Base-by-base conservation (phyloP, 1,140 invertebrate genomes). In the Drosophila ficusphila region DNA sequence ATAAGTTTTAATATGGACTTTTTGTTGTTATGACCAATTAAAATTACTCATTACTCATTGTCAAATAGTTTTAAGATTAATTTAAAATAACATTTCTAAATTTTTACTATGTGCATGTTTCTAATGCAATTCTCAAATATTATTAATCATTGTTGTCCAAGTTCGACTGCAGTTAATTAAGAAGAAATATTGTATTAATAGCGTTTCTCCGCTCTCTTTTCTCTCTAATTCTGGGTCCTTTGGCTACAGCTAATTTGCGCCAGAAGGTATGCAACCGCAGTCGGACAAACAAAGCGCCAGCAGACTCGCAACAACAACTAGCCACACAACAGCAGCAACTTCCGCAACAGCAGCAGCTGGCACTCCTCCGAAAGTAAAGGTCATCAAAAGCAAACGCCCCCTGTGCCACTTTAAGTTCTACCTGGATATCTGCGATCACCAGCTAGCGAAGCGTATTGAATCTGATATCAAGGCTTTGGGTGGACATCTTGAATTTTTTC, bases 381-480 rank as follows among this genome's bases (percentile, higher is more conserved):
- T 91, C 60, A 81, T 92, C 57, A 93, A 91, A 72, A 92, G 93
- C 67, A 90, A 92, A 29, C 93, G 93, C 77, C 93, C 93, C 39
- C 91, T 94, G 72, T 91, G 92, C 53, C 94, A 93, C 79, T 94
- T 94, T 67, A 94, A 92, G 67, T 95, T 95, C 92, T 95, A 95
- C 90, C 93, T 95, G 93, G 94, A 95, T 74, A 93, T 95, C 61
- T 94, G 94, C 90, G 95, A 94, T 76, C 93, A 94, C 92, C 92
- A 92, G 62, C 82, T 93, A 21, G 92, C 93, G 60, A 90, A 92
- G 77, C 94, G 94, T 58, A 91, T 95, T 92, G 94, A 95, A 73
- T 90, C 91, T 47, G 94, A 93, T 89, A 93, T 95, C 64, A 94
- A 94, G 81, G 93, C 94, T 72, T 92, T 95, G 86, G 95, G 94